Conservation (phyloP, 2,797 vertebrate species). For the Xenopus petersii region DNA sequence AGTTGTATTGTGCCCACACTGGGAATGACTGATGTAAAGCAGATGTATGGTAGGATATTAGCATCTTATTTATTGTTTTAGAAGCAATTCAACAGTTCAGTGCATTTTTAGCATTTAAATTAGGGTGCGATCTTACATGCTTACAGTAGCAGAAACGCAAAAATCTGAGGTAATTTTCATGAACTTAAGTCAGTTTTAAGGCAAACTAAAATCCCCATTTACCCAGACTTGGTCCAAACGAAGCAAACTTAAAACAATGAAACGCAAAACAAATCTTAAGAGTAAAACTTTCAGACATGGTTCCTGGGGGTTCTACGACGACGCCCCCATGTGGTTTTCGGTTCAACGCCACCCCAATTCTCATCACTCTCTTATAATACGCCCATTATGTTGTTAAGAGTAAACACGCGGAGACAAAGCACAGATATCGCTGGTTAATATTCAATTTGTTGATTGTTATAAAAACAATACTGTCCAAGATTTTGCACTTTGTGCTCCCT, state of each 20-base stretch:
- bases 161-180: no score
- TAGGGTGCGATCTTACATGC: constrained; percentile 76
- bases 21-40: no score
- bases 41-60: constrained; percentile 47
- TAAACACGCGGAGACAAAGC: background rate
- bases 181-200: no score
- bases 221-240: constrained; percentile 68
- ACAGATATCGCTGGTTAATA: no score
- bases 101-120: constrained; percentile 65
- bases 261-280: no score
- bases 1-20: no score
- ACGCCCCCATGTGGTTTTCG: background rate
- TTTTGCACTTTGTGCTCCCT: background rate
- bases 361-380: no score
- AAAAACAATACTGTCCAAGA: constrained; percentile 13
- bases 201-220: constrained; percentile 39
- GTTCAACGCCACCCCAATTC: background rate
- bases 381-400: no score
- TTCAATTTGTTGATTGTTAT: background rate
- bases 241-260: constrained; percentile 75
- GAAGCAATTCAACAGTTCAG: constrained; percentile 73
- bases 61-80: constrained; percentile 60
- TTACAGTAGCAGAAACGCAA: constrained; percentile 62
- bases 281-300: background rate
- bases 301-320: background rate